A percentile compares a stretch with the other conserved stretches of the same genome.
Conservation (phyloP, 2,797 vertebrate genomes). For the Bufotes viridis region DNA sequence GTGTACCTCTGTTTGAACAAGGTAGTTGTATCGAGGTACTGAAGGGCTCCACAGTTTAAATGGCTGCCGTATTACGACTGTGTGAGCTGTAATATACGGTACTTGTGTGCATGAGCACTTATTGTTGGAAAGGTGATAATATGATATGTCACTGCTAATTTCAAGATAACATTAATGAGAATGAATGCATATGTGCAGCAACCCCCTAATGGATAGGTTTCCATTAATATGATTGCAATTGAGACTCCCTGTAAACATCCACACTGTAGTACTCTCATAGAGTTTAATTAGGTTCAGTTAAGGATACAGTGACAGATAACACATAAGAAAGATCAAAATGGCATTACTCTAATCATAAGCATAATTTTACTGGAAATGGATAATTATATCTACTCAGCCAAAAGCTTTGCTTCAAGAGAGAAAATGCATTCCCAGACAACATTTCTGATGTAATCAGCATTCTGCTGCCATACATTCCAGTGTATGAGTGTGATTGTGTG, state of each 20-base stretch:
- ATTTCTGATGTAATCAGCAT: neutral
- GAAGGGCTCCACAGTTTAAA: too few relatives aligned
- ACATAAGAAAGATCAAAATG: neutral
- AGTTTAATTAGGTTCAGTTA: neutral
- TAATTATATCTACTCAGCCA: neutral
- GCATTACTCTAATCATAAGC: neutral
- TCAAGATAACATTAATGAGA: neutral
- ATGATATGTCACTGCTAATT: neutral
- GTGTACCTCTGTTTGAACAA: too few relatives aligned
- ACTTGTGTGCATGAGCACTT: too few relatives aligned
- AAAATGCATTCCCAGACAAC: neutral
- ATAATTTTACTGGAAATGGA: neutral
- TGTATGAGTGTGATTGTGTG: neutral
- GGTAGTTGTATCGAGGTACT: too few relatives aligned
- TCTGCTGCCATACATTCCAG: neutral
- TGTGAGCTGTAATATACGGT: too few relatives aligned
- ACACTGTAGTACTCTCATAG: neutral
- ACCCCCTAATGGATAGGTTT: neutral
- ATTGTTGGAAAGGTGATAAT: neutral
- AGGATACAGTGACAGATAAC: neutral
- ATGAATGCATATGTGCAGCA: neutral
- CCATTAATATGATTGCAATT: neutral
- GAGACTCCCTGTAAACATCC: neutral
- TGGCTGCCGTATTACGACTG: too few relatives aligned
- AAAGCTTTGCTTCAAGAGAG: neutral